Evolutionary conservation across 2,113 vertebrate species (phyloP).

Genomic region (Dipodomys merriami): DNA sequence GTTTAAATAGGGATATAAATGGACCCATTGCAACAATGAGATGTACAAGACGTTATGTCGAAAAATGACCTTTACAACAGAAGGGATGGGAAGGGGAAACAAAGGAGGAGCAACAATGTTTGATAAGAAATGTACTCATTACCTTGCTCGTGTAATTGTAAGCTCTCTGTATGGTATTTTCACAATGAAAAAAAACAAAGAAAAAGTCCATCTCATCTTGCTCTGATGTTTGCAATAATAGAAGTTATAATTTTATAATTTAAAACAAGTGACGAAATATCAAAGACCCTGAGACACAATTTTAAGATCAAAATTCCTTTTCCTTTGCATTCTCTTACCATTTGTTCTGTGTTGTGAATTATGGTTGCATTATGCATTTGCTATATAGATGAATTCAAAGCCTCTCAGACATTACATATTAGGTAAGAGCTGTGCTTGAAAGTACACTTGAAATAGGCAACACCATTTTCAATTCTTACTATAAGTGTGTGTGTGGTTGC

Average conservation of each 20-base stretch:
- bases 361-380: not conserved
- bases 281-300: no score
- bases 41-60: no score
- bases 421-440: not conserved
- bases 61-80: no score
- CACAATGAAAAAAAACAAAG: no score
- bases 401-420: not conserved
- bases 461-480: not conserved
- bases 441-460: not conserved
- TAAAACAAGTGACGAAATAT: no score
- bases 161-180: no score
- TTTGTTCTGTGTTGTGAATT: not conserved
- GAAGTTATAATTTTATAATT: not conserved
- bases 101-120: no score
- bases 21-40: no score
- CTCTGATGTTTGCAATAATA: not conserved
- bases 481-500: not conserved
- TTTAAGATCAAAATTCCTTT: not conserved
- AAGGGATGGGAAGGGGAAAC: no score
- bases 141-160: no score
- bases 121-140: no score
- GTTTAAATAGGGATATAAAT: no score
- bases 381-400: not conserved
- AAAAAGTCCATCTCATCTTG: not conserved
- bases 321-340: not conserved